phyloP scores from a whole-genome alignment of 2,113 vertebrate genomes.

The Microtus montanus region DNA sequence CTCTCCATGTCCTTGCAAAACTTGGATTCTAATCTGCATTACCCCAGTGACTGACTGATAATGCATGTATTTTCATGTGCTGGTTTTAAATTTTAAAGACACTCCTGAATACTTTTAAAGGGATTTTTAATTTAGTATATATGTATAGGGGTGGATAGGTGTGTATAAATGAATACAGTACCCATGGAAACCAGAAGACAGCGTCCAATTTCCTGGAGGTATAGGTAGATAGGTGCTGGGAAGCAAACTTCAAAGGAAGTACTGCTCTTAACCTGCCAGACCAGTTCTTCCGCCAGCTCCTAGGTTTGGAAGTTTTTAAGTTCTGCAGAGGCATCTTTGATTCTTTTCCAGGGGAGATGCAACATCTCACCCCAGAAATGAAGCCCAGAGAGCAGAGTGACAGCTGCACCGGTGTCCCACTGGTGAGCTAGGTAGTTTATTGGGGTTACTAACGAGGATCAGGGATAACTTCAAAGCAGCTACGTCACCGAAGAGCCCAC shows the following conservation, averaged over 20 bases:
- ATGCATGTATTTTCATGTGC: background rate
- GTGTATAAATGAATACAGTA: background rate
- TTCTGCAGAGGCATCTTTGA: background rate
- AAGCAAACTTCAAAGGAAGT: background rate
- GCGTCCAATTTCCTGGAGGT: background rate
- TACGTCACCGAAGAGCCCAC: background rate
- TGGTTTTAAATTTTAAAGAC: background rate
- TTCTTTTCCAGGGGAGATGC: background rate
- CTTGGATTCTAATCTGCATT: background rate
- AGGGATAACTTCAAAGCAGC: background rate
- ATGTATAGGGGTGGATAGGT: background rate
- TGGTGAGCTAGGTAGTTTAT: background rate
- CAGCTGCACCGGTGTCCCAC: background rate
- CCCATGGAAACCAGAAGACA: background rate
- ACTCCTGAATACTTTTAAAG: background rate
- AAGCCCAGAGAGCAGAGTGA: background rate
- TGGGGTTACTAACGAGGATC: background rate
- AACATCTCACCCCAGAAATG: background rate
- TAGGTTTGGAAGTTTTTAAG: background rate
- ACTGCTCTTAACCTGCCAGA: background rate
- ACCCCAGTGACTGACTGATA: background rate
- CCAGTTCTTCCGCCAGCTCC: background rate
- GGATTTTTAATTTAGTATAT: background rate
- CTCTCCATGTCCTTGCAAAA: background rate
- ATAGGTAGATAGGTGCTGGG: background rate